phyloP scores from a whole-genome alignment of 1,140 invertebrate genomes.

The Bombus consobrinus region DNA sequence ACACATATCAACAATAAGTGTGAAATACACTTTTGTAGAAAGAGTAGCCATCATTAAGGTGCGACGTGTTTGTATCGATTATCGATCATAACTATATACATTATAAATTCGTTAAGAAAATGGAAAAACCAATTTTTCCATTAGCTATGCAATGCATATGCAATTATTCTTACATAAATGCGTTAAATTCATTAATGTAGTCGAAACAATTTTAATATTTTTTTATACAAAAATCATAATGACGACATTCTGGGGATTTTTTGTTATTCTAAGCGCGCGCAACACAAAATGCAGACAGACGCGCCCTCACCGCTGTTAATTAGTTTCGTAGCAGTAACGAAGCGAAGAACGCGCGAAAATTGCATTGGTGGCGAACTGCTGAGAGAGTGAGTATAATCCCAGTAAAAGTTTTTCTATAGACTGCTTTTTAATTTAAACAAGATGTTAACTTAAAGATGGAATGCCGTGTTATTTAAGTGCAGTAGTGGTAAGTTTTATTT shows the following conservation, averaged over 20 bases:
- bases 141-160: no score
- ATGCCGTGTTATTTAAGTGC: conserved; percentile 56
- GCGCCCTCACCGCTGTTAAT: neutral
- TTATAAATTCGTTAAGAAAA: neutral
- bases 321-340: neutral
- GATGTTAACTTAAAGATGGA: conserved; percentile 47
- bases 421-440: conserved; percentile 45
- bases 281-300: neutral
- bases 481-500: conserved; percentile 35
- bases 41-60: neutral
- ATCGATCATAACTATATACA: neutral
- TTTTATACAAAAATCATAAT: neutral
- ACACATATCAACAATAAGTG: no score
- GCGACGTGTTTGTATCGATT: neutral
- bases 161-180: neutral
- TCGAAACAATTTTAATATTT: neutral
- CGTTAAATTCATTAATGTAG: neutral
- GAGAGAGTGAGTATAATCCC: conserved; percentile 43
- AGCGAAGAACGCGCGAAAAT: neutral
- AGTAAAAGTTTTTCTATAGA: conserved; percentile 54
- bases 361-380: conserved; percentile 9
- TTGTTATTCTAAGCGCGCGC: neutral
- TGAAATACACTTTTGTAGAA: neutral
- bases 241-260: no score
- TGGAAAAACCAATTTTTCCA: neutral